Evolutionary conservation across 2,113 vertebrate species (phyloP), one percentile per base, ranked within the genome.

Genomic region (Microcebus ravelobensis): DNA sequence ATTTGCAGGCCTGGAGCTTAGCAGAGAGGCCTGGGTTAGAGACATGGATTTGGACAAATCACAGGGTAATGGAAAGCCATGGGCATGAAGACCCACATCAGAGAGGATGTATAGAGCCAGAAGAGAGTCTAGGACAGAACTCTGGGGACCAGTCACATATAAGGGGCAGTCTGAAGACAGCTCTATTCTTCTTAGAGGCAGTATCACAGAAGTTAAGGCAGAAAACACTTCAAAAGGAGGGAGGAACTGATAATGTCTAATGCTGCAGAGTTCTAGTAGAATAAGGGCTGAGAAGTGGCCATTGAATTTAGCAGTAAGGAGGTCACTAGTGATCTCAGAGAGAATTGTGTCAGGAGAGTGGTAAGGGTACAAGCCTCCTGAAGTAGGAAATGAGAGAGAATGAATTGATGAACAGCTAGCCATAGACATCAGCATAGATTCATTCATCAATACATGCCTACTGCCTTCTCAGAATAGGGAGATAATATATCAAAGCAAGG

Each of bases 161-260:
- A 70, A 91, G 71, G 15, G 20, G 23, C 34, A 83, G 71, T 29
- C 50, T 8, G 80, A 95, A 34, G 34, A 96, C 63, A 86, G 0
- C 8, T 55, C 86, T 25, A 36, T 67, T 87, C 50, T 84, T 96
- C 73, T 67, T 63, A 9, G 45, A 84, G 45, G 59, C 20, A 74
- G 3, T 9, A 29, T 42, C 71, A 91, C 65, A 91, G 82, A 93
- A 67, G 31, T 67, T 68, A 94, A 95, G 52, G 80, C 65, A 68
- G 36, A 45, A 74, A 90, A 57, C 77, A 77, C 80, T 93, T 94
- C 89, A 80, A 63, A 87, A 92, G 23, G 79, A 95, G n/a, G 52
- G 45, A 73, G 77, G 42, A 21, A 45, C 12, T 0, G 0, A 42
- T 6, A 55, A 50, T 63, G 57, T 77, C 48, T 23, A 93, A 0